Percentiles rank a stretch among this genome's conserved stretches.
These are phyloP conservation scores for Hydractinia symbiolongicarpus DNA, from an alignment of 30 jellyfish, hydroid and myxozoan species.

Conservation along the genomic window DNA sequence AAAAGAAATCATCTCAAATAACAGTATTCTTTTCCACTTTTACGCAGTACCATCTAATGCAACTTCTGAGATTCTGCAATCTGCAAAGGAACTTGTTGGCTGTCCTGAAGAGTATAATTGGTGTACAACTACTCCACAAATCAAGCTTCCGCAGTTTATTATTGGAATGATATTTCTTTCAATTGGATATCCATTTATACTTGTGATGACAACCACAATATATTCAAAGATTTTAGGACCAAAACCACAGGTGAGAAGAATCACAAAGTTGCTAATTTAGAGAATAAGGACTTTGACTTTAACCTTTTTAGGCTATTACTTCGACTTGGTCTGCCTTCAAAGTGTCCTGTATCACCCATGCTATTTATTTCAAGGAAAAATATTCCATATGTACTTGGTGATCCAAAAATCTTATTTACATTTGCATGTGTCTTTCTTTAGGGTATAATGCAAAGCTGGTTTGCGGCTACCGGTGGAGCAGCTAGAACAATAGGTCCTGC, in stretches of 20 bases:
- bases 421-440: conserved; percentile 2
- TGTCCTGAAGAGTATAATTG: conserved; percentile 67
- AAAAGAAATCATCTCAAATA: not conserved
- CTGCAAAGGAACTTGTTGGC: conserved; percentile 28
- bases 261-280: not conserved
- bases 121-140: conserved; percentile 60
- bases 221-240: conserved; percentile 35
- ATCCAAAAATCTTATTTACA: not conserved
- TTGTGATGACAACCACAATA: conserved; percentile 34
- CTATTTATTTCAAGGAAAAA: not conserved
- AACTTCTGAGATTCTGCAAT: too few relatives aligned
- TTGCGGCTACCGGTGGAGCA: conserved; percentile 45
- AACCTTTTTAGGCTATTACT: not conserved
- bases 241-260: conserved; percentile 24
- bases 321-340: not conserved
- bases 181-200: conserved; percentile 54
- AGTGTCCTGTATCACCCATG: not conserved
- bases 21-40: too few relatives aligned
- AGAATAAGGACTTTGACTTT: not conserved
- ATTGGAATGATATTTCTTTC: conserved; percentile 53
- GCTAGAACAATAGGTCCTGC: conserved; percentile 41
- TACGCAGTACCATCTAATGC: too few relatives aligned
- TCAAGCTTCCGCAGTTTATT: conserved; percentile 43
- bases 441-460: conserved; percentile 41
- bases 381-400: not conserved